phyloP scores from a whole-genome alignment of 2,888 invertebrate species.

The Tetramorium bicarinatum region DNA sequence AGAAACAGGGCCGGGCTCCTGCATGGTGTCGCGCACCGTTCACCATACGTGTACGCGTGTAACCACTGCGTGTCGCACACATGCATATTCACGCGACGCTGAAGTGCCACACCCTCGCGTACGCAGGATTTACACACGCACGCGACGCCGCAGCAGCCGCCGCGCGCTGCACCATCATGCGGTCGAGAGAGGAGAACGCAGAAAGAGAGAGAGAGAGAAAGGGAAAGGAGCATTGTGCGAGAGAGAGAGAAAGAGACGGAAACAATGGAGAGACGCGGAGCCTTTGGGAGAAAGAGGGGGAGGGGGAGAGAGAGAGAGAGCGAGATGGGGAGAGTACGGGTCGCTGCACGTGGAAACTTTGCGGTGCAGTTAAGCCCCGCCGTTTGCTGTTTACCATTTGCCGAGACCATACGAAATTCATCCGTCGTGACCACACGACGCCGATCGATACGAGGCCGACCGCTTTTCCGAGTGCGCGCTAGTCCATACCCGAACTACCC shows the following conservation, averaged over 20 bases:
- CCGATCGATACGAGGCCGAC: conserved; percentile 69
- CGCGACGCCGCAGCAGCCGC: conserved; percentile 70
- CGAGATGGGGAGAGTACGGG: conserved; percentile 41
- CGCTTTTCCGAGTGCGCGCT: conserved; percentile 54
- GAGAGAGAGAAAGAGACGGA: conserved; percentile 42
- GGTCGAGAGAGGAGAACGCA: conserved; percentile 55
- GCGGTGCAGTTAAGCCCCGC: conserved; percentile 75
- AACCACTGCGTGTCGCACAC: conserved; percentile 50
- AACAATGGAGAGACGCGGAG: conserved; percentile 5
- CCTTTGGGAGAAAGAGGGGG: conserved; percentile 3
- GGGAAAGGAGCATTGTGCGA: conserved; percentile 3
- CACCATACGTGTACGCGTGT: conserved; percentile 34
- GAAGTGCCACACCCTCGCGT: conserved; percentile 74
- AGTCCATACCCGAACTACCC: conserved; percentile 49
- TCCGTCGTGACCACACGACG: conserved; percentile 75
- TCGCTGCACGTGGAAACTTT: conserved; percentile 73
- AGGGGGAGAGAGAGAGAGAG: conserved; percentile 23
- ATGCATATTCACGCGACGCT: conserved; percentile 74
- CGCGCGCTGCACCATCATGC: conserved; percentile 70
- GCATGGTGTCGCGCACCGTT: not conserved
- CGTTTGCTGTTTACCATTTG: conserved; percentile 76
- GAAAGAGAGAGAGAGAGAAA: conserved; percentile 31
- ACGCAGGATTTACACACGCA: conserved; percentile 76
- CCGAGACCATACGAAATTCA: conserved; percentile 77
- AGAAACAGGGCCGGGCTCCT: conserved; percentile 32